These are phyloP conservation scores for Zootoca vivipara DNA, from an alignment of 2,113 vertebrate species.

Conservation along the genomic window DNA sequence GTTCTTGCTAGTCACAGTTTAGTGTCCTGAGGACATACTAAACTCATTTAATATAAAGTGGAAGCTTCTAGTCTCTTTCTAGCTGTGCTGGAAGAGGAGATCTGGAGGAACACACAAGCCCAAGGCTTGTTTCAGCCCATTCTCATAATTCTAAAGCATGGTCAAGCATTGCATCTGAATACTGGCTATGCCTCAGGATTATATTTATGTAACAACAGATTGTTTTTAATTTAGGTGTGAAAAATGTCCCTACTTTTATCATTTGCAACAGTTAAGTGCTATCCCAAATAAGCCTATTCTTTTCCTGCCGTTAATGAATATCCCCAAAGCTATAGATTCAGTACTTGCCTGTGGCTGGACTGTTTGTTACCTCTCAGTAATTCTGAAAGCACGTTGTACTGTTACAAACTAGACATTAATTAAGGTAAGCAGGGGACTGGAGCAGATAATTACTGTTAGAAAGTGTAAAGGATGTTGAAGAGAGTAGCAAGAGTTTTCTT, in stretches of 20 bases:
- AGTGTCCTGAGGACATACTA: too few relatives aligned
- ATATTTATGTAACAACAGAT: not conserved
- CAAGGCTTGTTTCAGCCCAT: not conserved
- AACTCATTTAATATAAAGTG: not conserved
- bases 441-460: conserved; percentile 54
- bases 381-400: conserved; percentile 55
- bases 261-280: conserved; percentile 26
- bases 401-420: conserved; percentile 69
- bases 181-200: not conserved
- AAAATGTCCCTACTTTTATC: conserved; percentile 14
- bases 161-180: not conserved
- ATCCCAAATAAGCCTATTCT: conserved; percentile 17
- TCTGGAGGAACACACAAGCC: not conserved
- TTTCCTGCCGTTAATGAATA: conserved; percentile 23
- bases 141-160: not conserved
- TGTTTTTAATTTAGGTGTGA: not conserved
- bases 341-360: conserved; percentile 38
- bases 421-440: conserved; percentile 57
- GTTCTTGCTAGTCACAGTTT: too few relatives aligned
- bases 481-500: conserved; percentile 41
- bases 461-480: conserved; percentile 50
- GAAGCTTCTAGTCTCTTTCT: not conserved
- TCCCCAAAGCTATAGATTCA: conserved; percentile 43
- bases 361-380: conserved; percentile 54
- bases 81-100: not conserved